Percentiles rank a stretch among this genome's conserved stretches.
phyloP scores from a whole-genome alignment of 2,888 invertebrate species.

The Latrodectus hesperus region DNA sequence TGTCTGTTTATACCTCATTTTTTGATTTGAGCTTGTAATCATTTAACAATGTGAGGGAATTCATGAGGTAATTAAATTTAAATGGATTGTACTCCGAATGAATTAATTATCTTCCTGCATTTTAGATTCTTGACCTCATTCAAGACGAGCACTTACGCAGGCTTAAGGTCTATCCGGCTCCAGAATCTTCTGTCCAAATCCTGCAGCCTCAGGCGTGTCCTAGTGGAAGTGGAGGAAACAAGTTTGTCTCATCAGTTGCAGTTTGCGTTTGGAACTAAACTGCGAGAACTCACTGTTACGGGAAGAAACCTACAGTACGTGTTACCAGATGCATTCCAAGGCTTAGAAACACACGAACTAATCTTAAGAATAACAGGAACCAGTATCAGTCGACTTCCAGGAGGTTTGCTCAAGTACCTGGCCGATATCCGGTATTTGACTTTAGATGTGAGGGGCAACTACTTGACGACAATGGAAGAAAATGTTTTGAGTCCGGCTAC shows the following conservation, averaged over 20 bases:
- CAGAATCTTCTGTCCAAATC: conserved; percentile 70
- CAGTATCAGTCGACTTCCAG: conserved; percentile 69
- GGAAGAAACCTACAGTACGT: conserved; percentile 84
- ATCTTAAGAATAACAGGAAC: conserved; percentile 80
- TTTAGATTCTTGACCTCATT: conserved; percentile 70
- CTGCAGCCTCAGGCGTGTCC: conserved; percentile 65
- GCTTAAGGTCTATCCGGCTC: conserved; percentile 71
- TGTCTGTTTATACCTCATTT: too few relatives aligned
- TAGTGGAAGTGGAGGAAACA: conserved; percentile 84
- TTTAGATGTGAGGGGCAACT: conserved; percentile 88
- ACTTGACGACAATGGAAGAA: conserved; percentile 85
- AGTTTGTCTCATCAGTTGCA: conserved; percentile 84
- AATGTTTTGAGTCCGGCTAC: conserved; percentile 88
- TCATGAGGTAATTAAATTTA: too few relatives aligned
- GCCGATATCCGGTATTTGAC: conserved; percentile 84
- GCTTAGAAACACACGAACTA: conserved; percentile 81
- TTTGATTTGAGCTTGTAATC: too few relatives aligned
- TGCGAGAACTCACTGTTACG: conserved; percentile 86
- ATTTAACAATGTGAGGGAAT: too few relatives aligned
- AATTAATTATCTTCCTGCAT: background rate
- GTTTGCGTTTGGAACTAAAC: conserved; percentile 85
- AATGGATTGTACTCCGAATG: too few relatives aligned
- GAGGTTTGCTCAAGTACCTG: conserved; percentile 71
- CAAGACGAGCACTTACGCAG: conserved; percentile 71
- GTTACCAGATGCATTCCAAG: conserved; percentile 83